A percentile compares a stretch with the other conserved stretches of the same genome.
These are phyloP conservation scores for Ceratitis capitata DNA, from an alignment of 1,140 invertebrate genomes.

Conservation along the genomic window DNA sequence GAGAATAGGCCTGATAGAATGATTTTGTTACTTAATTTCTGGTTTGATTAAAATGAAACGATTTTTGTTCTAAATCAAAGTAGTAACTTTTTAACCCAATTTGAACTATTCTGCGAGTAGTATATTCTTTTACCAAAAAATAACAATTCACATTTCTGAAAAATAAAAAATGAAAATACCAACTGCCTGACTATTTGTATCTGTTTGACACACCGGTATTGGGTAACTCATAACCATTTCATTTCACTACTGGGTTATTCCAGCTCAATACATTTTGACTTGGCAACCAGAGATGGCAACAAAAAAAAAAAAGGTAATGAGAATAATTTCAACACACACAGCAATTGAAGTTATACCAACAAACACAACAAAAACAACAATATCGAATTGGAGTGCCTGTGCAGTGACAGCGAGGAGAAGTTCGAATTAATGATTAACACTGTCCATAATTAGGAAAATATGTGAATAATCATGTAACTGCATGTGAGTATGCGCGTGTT, in stretches of 20 bases:
- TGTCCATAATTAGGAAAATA: constrained; percentile 27
- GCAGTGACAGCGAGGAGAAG: not conserved
- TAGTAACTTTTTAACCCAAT: too few relatives aligned
- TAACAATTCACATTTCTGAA: too few relatives aligned
- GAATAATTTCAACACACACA: not conserved
- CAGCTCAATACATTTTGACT: not conserved
- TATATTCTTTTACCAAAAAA: too few relatives aligned
- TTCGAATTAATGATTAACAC: constrained; percentile 3
- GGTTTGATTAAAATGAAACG: too few relatives aligned
- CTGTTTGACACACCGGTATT: not conserved
- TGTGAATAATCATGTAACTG: not conserved
- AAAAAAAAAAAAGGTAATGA: not conserved
- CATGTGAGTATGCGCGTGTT: not conserved
- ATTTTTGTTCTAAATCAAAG: too few relatives aligned
- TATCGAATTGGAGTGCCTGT: not conserved
- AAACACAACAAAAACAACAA: not conserved
- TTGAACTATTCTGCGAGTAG: too few relatives aligned
- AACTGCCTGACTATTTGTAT: not conserved
- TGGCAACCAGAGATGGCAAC: constrained; percentile 22
- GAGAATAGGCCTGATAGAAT: too few relatives aligned
- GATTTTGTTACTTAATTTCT: too few relatives aligned
- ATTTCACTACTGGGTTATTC: not conserved
- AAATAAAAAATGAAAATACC: too few relatives aligned
- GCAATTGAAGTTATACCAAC: not conserved
- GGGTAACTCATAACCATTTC: not conserved